Evolutionary conservation across 2,113 vertebrate species (phyloP).

Genomic region (Dissostichus mawsoni): DNA sequence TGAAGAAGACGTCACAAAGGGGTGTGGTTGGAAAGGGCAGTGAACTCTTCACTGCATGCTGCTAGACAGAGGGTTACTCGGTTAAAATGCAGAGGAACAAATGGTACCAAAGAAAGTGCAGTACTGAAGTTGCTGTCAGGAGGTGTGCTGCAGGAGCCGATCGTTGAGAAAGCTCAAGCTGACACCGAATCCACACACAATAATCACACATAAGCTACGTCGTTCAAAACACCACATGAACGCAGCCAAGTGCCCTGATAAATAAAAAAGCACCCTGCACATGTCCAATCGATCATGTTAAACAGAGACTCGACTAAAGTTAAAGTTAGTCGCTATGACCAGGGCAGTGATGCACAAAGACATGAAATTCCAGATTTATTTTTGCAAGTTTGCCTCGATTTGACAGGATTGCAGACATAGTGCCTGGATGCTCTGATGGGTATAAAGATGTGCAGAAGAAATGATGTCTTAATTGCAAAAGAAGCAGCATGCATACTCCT

Average conservation of each 20-base stretch:
- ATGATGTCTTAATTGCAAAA: background rate
- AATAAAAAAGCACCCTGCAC: background rate
- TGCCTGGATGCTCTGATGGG: background rate
- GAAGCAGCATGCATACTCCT: background rate
- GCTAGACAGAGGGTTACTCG: too few relatives aligned
- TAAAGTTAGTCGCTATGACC: background rate
- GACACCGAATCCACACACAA: background rate
- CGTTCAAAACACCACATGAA: background rate
- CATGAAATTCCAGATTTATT: too few relatives aligned
- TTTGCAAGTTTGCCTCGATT: background rate
- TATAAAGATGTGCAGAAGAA: background rate
- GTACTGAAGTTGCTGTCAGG: too few relatives aligned
- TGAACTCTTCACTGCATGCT: background rate
- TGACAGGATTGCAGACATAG: too few relatives aligned
- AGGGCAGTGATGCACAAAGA: background rate
- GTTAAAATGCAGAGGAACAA: too few relatives aligned
- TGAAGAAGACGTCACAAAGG: background rate
- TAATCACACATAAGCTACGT: background rate
- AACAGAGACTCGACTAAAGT: background rate
- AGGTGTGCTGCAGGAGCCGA: background rate
- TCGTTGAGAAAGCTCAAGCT: background rate
- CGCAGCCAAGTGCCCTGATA: background rate
- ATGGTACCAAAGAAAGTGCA: too few relatives aligned
- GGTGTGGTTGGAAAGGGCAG: background rate
- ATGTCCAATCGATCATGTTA: background rate